A percentile compares a stretch with the other conserved stretches of the same genome.
Conservation (phyloP, 2,888 invertebrate genomes). For the Psylliodes chrysocephalus region DNA sequence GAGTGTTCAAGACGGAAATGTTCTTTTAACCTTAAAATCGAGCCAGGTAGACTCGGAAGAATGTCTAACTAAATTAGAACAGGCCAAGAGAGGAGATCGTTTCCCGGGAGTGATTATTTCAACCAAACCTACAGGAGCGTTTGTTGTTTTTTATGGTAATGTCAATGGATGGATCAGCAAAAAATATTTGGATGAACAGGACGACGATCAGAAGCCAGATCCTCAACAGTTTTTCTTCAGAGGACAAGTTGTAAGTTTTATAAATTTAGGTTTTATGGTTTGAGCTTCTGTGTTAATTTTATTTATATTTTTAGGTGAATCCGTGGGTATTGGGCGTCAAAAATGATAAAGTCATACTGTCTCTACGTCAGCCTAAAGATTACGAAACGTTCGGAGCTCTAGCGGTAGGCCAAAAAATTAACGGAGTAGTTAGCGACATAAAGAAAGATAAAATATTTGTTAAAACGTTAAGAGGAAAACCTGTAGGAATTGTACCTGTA, state of each 20-base stretch:
- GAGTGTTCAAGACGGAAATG: conserved; percentile 62
- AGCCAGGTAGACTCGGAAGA: conserved; percentile 70
- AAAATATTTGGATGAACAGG: conserved; percentile 53
- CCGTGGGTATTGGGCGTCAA: conserved; percentile 64
- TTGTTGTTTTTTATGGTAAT: conserved; percentile 71
- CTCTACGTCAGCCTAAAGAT: conserved; percentile 54
- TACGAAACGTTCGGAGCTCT: conserved; percentile 51
- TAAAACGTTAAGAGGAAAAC: conserved; percentile 50
- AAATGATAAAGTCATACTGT: conserved; percentile 64
- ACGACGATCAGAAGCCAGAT: conserved; percentile 47
- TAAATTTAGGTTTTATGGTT: too few relatives aligned
- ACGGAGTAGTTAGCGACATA: conserved; percentile 60
- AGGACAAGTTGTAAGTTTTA: conserved; percentile 71
- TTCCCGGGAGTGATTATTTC: conserved; percentile 70
- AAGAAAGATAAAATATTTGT: conserved; percentile 60
- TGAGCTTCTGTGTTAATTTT: too few relatives aligned
- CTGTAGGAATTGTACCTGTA: conserved; percentile 61
- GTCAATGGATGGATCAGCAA: conserved; percentile 65
- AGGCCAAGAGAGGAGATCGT: conserved; percentile 66
- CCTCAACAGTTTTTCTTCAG: conserved; percentile 66
- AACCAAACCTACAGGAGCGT: conserved; percentile 65
- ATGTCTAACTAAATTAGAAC: conserved; percentile 66
- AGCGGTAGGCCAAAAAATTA: conserved; percentile 62
- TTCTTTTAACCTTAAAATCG: conserved; percentile 74
- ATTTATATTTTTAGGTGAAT: conserved; percentile 62